Percentiles rank a stretch among this genome's conserved stretches.
Conservation (phyloP, 2,113 vertebrate genomes). For the Bostrychus sinensis region DNA sequence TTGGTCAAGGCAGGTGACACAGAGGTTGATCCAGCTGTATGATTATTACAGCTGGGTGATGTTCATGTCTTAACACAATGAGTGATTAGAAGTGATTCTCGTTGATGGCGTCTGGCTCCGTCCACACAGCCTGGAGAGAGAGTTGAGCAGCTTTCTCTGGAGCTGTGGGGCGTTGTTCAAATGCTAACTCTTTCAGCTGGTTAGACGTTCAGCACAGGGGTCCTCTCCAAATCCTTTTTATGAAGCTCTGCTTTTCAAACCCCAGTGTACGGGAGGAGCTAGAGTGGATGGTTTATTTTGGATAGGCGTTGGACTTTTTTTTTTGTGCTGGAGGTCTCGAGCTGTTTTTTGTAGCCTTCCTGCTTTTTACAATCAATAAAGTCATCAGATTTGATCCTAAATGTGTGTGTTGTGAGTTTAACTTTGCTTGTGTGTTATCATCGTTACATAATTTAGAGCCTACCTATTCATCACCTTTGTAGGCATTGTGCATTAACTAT, state of each 20-base stretch:
- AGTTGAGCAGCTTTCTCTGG: constrained; percentile 82
- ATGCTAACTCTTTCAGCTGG: constrained; percentile 40
- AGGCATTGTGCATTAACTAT: too few species aligned
- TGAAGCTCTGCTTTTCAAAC: constrained; percentile 77
- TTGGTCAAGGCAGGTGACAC: constrained; percentile 7
- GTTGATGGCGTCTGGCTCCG: constrained; percentile 33
- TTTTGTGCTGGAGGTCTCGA: constrained; percentile 29
- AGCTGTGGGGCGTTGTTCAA: constrained; percentile 23
- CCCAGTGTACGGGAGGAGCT: constrained; percentile 64
- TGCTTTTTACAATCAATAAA: constrained; percentile 77
- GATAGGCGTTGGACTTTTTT: constrained; percentile 52
- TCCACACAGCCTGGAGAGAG: constrained; percentile 57
- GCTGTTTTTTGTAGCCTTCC: constrained; percentile 60
- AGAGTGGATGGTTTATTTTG: constrained; percentile 72
- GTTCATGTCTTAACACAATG: constrained; percentile 30
- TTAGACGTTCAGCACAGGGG: constrained; percentile 44
- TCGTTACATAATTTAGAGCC: too few species aligned
- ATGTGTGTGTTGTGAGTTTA: too few species aligned
- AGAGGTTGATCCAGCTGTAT: not conserved
- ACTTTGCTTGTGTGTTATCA: not conserved
- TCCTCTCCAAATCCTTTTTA: constrained; percentile 57
- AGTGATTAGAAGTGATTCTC: constrained; percentile 15
- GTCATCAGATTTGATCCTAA: constrained; percentile 15
- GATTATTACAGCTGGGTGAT: constrained; percentile 31
- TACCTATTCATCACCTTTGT: too few species aligned